Base-by-base conservation (phyloP, 2,797 vertebrate genomes). In the Tenualosa thibaudeaui region DNA sequence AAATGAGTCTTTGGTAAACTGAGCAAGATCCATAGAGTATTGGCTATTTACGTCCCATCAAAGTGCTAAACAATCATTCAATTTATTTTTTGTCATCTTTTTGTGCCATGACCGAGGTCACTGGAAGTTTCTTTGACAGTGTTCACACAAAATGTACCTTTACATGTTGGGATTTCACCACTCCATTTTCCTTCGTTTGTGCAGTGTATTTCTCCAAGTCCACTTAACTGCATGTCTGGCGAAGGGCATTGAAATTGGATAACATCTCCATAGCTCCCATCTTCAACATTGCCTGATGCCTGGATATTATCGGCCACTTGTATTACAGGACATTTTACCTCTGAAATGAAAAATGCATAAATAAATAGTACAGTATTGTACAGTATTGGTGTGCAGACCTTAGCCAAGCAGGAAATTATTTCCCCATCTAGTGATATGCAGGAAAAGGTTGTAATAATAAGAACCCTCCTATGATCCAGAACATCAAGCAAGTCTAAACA, bases 111-210 rank as follows among this genome's bases (percentile, higher is more conserved):
- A 53, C 12, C 46, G 46, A 46, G 46, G 4, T 58, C 22, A 2
- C 19, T 56, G 3, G 17, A 10, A 65, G 24, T 65, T 65, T 65
- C 2, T 31, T 12, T 71, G 3, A 37, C 26, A 43, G 65, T 1
- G 51, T 49, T 50, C 24, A 49, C 6, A 13, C 19, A 0, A 82
- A 78, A 83, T 46, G 13, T 90, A 96, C 95, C 92, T 85, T 58
- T 12, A 51, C 95, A 96, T 43, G 0, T 90, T 31, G 95, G 94
- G 81, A 4, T 0, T 0, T 0, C 0, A 0, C 0, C 40, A 12
- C 62, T 93, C 95, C 94, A 95, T 0, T 82, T 0, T 62, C 93
- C 94, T 0, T 31, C 68, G n/a, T 94, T 91, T 12, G 90, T 81
- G 68, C 95, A 95, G 5, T 87, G 51, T 10, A 95, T 90, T 82